Evolutionary conservation across 2,888 invertebrate species (phyloP).

Genomic region (Cenopis cana): DNA sequence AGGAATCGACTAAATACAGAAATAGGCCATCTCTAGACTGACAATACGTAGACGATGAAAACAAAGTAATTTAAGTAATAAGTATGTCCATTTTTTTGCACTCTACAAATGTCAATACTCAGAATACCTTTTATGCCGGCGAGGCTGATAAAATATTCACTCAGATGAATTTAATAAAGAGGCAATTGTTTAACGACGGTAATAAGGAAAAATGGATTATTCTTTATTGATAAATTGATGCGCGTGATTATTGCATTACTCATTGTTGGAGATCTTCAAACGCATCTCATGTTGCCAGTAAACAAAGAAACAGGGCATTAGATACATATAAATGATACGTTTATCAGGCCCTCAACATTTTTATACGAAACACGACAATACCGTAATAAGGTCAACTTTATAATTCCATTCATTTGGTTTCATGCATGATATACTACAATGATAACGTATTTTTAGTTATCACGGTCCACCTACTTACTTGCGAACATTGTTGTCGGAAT

Average conservation of each 20-base stretch:
- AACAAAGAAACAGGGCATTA: conserved; percentile 30
- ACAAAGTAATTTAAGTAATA: conserved; percentile 10
- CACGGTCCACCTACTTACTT: conserved; percentile 17
- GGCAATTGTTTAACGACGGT: conserved; percentile 22
- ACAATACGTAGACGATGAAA: neutral
- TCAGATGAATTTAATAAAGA: conserved; percentile 9
- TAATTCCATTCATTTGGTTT: neutral
- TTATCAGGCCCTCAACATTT: conserved; percentile 22
- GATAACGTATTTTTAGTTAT: conserved; percentile 31
- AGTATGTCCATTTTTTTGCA: conserved; percentile 13
- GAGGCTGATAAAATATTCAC: conserved; percentile 14
- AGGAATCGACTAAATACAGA: neutral
- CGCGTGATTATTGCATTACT: conserved; percentile 24
- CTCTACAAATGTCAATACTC: neutral
- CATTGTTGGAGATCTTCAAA: conserved; percentile 22
- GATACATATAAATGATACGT: conserved; percentile 8
- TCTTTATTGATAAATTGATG: conserved; percentile 36
- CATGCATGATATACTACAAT: conserved; percentile 6
- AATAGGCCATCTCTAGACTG: too few species aligned
- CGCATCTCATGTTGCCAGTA: conserved; percentile 10
- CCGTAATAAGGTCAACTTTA: conserved; percentile 35
- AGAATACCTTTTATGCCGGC: neutral
- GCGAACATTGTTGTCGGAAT: conserved; percentile 20
- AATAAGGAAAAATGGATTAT: conserved; percentile 20
- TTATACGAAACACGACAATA: conserved; percentile 19